A percentile compares a stretch with the other conserved stretches of the same genome.
phyloP scores from a whole-genome alignment of 2,113 vertebrate species.

The Brachirus orientalis region DNA sequence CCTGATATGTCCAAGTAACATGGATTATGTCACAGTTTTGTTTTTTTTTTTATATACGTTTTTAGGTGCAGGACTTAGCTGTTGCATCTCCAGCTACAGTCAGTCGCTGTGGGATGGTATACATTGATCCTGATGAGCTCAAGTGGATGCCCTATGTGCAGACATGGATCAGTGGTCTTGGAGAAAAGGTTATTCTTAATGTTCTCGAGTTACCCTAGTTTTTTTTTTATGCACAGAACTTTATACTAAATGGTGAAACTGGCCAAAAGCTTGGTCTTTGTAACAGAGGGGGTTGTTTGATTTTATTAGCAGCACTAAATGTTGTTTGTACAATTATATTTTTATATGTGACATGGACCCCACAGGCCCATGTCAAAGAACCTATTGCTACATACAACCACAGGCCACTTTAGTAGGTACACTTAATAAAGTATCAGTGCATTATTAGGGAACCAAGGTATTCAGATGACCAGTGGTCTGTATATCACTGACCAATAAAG shows the following conservation, averaged over 20 bases:
- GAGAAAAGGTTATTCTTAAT: slow-evolving; percentile 71
- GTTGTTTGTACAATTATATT: not conserved
- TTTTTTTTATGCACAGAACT: not conserved
- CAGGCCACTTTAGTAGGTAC: too few relatives aligned
- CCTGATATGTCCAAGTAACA: not conserved
- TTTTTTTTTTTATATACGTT: not conserved
- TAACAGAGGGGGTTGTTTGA: not conserved
- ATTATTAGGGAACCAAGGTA: too few relatives aligned
- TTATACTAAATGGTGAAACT: too few relatives aligned
- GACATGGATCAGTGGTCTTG: slow-evolving; percentile 84
- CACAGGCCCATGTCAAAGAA: too few relatives aligned
- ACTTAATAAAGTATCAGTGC: too few relatives aligned
- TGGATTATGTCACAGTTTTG: not conserved
- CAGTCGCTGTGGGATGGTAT: slow-evolving; percentile 92
- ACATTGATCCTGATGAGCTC: slow-evolving; percentile 88
- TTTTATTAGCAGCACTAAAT: not conserved
- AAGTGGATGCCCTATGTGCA: slow-evolving; percentile 90
- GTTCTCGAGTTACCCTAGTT: not conserved
- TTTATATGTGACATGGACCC: too few relatives aligned
- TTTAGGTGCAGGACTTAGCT: slow-evolving; percentile 87
- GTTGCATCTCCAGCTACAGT: slow-evolving; percentile 91
- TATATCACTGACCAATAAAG: not conserved
- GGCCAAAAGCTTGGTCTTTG: too few relatives aligned
- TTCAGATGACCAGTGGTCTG: too few relatives aligned
- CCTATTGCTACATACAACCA: too few relatives aligned